A percentile compares a stretch with the other conserved stretches of the same genome.
These are phyloP conservation scores for Muscicapa striata DNA, from an alignment of 2,797 vertebrate genomes.

Conservation along the genomic window DNA sequence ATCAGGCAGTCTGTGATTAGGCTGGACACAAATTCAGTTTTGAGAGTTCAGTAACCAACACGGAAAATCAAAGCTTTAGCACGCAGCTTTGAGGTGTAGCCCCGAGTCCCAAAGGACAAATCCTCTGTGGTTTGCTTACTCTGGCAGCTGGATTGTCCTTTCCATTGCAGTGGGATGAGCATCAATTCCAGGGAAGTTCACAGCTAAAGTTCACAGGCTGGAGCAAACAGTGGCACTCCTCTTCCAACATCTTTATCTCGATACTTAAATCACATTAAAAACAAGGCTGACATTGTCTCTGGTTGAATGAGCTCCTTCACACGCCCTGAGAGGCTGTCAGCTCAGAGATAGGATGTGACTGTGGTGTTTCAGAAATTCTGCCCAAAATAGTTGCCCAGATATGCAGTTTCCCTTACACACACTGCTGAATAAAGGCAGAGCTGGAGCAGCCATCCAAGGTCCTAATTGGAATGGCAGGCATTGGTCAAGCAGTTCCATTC, in stretches of 20 bases:
- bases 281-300: not conserved
- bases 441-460: not conserved
- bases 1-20: accelerated
- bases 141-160: not conserved
- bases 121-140: not conserved
- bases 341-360: not conserved
- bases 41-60: not conserved
- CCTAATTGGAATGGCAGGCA: not conserved
- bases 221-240: not conserved
- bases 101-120: not conserved
- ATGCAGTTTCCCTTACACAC: not conserved
- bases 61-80: not conserved
- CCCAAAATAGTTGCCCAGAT: not conserved
- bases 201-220: not conserved
- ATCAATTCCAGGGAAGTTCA: not conserved
- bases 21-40: not conserved
- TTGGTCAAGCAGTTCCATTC: not conserved
- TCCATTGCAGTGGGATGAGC: not conserved
- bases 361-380: not conserved
- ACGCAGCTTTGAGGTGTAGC: not conserved
- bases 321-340: not conserved
- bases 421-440: not conserved
- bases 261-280: not conserved
- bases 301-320: not conserved
- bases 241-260: not conserved